Evolutionary conservation across 2,797 vertebrate species (phyloP), one percentile per base, ranked within the genome.

Genomic region (Manis javanica): DNA sequence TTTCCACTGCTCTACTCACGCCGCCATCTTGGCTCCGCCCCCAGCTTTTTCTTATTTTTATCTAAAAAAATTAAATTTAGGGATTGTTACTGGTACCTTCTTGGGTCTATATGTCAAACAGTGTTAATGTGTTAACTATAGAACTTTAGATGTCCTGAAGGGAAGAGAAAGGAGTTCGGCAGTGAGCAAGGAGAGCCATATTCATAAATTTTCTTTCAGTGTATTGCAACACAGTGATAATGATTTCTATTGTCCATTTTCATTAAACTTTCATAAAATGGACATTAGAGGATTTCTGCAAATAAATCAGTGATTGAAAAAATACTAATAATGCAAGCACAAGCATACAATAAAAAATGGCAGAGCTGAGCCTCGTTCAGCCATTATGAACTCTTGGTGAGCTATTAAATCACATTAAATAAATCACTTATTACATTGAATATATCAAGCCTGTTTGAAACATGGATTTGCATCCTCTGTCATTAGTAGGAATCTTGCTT

Each of bases 261-360:
- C 69, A 55, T 95, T 93, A 88, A 93, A 78, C 19, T 63, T 83
- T 93, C 86, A 91, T 29, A 85, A 49, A 86, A 83, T 64, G 79
- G 21, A 89, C 57, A 64, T 94, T 64, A 87, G 87, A 71, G 39
- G 29, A 78, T 88, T 75, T 29, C 64, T 95, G 31, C 55, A 72
- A 83, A 86, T 79, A 90, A 97, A 90, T 39, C 72, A 82, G 14
- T 64, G 59, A 77, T 59, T 82, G 71, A 93, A 91, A 87, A 84
- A 81, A 51, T 86, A 66, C 46, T 84, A 39, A 53, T 78, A 89
- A 86, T 55, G 21, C 23, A 77, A 31, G 31, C 34, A 46, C 23
- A 94, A 84, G 55, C n/a, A 74, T 53, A 72, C 68, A 91, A 85
- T 63, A 29, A 87, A 87, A 87, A 71, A 53, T 55, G 57, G 21